Evolutionary conservation across 2,797 vertebrate species (phyloP), one percentile per base, ranked within the genome.

Genomic region (Gymnocypris eckloni): DNA sequence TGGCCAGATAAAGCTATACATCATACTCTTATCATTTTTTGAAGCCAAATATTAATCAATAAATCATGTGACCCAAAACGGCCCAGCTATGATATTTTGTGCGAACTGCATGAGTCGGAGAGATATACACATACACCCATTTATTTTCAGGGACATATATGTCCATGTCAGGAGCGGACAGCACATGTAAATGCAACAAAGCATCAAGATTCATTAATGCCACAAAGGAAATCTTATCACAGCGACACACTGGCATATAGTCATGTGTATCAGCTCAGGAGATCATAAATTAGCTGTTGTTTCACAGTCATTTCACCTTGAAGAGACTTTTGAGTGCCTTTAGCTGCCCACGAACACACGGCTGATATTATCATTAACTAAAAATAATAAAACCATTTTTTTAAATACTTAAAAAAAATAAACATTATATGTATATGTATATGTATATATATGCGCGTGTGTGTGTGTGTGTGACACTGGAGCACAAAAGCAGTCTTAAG

Each of bases 11-110:
- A 95, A 93, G 94, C 94, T 94, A 97, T 97, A 96, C 92, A 97
- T 97, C 96, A 96, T 94, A 70, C 83, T 92, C 88, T 89, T 96
- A 95, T 96, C 96, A 96, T 96, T 66, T 96, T 76, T 95, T 95
- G 95, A 96, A 96, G 95, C 96, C 94, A 96, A 96, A 96, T 96
- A 96, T 96, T 96, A 96, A 97, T 97, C 96, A 96, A 87, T 86
- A 94, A 94, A 94, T 94, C 90, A 93, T 16, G 10, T 37, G 93
- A 86, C 71, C 81, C 69, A 90, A 84, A 87, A 85, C 86, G 91
- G 8, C 59, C 78, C n/a, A 39, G 66, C 37, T 80, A 28, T 69
- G 64, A 86, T 81, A 33, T 59, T 71, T 75, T 28, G 54, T 48
- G 43, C 37, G 59, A 86, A 41, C 80, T 79, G 45, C 18, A 2